phyloP scores from a whole-genome alignment of 2,113 vertebrate species.

The Ptychochromis oligacanthus region DNA sequence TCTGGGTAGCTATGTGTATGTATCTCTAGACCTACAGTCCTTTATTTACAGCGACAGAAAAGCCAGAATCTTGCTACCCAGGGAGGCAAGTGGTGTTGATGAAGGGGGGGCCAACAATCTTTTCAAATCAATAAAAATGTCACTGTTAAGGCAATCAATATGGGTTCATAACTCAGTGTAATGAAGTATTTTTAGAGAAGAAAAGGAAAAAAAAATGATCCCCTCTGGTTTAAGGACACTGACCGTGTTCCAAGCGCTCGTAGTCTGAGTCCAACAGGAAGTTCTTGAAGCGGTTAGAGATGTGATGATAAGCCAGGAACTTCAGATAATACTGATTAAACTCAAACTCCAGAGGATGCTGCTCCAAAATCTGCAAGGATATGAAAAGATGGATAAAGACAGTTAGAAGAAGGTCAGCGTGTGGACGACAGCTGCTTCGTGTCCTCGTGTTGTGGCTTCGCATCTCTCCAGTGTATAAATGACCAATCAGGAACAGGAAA shows the following conservation, averaged over 20 bases:
- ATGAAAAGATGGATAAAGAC: conserved; percentile 41
- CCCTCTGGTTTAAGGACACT: conserved; percentile 61
- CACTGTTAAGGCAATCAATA: background rate
- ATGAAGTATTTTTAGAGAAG: background rate
- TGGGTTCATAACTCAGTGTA: background rate
- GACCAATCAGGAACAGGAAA: conserved; percentile 62
- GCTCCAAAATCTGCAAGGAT: conserved; percentile 88
- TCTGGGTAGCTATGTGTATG: background rate
- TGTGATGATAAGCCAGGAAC: conserved; percentile 97
- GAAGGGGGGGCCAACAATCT: background rate
- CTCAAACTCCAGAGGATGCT: conserved; percentile 96
- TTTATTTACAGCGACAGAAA: conserved; percentile 8
- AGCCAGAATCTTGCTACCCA: background rate
- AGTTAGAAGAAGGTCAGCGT: conserved; percentile 21
- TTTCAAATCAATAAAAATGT: background rate
- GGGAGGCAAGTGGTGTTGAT: background rate
- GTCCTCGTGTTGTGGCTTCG: conserved; percentile 28
- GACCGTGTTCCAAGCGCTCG: conserved; percentile 96
- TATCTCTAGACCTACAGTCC: background rate
- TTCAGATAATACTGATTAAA: conserved; percentile 98
- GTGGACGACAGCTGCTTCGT: conserved; percentile 29
- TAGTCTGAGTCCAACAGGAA: conserved; percentile 99
- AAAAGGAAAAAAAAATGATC: background rate
- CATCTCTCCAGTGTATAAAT: conserved; percentile 26
- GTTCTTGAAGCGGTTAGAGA: conserved; percentile 98